Evolutionary conservation across 1,140 invertebrate species (phyloP), one percentile per base, ranked within the genome.

Genomic region (Sinella curviseta): DNA sequence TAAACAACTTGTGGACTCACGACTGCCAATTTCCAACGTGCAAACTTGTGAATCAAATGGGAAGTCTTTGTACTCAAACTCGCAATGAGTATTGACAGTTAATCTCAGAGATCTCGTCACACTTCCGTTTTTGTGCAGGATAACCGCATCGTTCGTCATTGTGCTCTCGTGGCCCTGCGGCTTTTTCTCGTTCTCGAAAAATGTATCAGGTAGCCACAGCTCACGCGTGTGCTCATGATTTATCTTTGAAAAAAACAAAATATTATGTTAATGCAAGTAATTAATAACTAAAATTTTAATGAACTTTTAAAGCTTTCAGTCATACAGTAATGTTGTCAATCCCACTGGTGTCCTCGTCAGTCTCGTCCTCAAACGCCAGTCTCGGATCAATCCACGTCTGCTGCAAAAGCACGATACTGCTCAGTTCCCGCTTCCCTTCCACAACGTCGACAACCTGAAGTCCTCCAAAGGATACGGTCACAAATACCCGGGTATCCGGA

Each of bases 1-100:
- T 12, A 12, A 48, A 48, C 8, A 12, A 48, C 20, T 48, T 48
- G 39, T 48, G 14, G 24, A 31, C 77, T 78, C 35, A 78, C 77
- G 34, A 33, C 77, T 78, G 28, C 77, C 77, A 3, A 78, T 48
- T 16, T 35, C 73, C 0, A 78, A 2, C 24, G 3, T 28, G 30
- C 77, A 78, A 8, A 8, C 48, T 34, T 78, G 77, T 3, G 35
- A 26, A n/a, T 73, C 77, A 78, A 78, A 78, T 1, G 77, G 77
- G 24, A 78, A 78, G 28, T 78, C 24, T 33, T 74, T 34, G 48
- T 78, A 78, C 0, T 17, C 17, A n/a, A 78, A 78, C 1, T 35
- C 35, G 34, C 77, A 78, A n/a, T 78, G n/a, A n/a, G 55, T 55
- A 4, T 30, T 78, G 8, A 78, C 65, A 4, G 67, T 55, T 1